phyloP scores from a whole-genome alignment of 2,888 invertebrate genomes.

The Eurois occulta region DNA sequence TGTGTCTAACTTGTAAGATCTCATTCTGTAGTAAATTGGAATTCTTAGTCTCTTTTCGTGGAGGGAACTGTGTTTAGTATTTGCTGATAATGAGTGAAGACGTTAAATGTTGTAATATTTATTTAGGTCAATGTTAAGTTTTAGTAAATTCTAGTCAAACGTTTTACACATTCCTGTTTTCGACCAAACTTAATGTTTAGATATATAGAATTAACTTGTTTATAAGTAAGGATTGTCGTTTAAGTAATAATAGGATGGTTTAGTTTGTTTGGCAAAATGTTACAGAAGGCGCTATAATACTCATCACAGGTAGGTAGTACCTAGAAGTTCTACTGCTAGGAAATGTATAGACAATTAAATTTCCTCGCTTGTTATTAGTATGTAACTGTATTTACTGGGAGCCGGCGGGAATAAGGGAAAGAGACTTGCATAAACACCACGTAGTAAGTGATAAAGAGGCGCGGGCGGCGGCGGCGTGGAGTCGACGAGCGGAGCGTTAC shows the following conservation, averaged over 20 bases:
- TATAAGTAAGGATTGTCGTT: slow-evolving; percentile 61
- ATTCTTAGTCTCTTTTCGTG: slow-evolving; percentile 68
- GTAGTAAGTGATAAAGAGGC: slow-evolving; percentile 60
- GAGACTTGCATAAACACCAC: slow-evolving; percentile 59
- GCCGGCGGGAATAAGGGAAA: slow-evolving; percentile 65
- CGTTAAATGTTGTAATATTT: slow-evolving; percentile 87
- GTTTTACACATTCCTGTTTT: slow-evolving; percentile 90
- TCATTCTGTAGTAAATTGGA: slow-evolving; percentile 82
- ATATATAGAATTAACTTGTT: slow-evolving; percentile 70
- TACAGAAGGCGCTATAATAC: slow-evolving; percentile 58
- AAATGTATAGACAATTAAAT: slow-evolving; percentile 68
- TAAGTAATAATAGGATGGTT: slow-evolving; percentile 68
- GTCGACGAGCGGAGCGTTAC: slow-evolving; percentile 74
- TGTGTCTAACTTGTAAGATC: slow-evolving; percentile 83
- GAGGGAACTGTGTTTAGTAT: slow-evolving; percentile 65
- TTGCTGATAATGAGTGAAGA: slow-evolving; percentile 79
- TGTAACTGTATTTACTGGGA: slow-evolving; percentile 71
- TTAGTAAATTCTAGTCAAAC: slow-evolving; percentile 90
- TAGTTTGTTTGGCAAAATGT: slow-evolving; percentile 59
- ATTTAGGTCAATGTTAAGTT: slow-evolving; percentile 89
- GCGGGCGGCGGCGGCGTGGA: slow-evolving; percentile 69
- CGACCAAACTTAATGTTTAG: slow-evolving; percentile 87
- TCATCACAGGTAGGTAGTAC: slow-evolving; percentile 60
- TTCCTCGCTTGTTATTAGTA: slow-evolving; percentile 72
- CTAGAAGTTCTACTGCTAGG: slow-evolving; percentile 55